These are phyloP conservation scores for Neotoxoptera formosana DNA, from an alignment of 1,140 invertebrate genomes.

Conservation along the genomic window DNA sequence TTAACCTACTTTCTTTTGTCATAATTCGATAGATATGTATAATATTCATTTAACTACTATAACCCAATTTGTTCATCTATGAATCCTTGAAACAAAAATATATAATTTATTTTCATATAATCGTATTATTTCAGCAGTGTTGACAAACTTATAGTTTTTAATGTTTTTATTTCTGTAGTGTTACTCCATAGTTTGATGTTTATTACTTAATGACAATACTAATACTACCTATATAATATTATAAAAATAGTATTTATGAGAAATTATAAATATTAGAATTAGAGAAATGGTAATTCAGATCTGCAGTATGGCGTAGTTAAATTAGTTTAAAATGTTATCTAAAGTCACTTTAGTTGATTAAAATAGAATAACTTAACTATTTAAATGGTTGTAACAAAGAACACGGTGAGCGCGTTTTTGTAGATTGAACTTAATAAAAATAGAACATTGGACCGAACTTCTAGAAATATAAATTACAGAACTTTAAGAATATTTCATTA, in stretches of 20 bases:
- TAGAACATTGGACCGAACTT: neutral
- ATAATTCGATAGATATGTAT: neutral
- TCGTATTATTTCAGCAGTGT: neutral
- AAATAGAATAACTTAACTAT: neutral
- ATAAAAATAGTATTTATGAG: neutral
- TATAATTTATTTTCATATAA: neutral
- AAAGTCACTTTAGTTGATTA: neutral
- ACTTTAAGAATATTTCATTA: neutral
- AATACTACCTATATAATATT: neutral
- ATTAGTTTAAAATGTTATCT: neutral
- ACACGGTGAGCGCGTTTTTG: neutral
- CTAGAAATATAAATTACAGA: neutral
- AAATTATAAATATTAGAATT: neutral
- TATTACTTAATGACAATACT: neutral
- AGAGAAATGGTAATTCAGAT: neutral
- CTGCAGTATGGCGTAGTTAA: neutral
- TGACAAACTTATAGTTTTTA: neutral
- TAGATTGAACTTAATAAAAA: neutral
- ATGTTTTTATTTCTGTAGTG: neutral
- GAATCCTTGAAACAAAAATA: neutral
- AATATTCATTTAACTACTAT: slow-evolving; percentile 20
- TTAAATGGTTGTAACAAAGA: neutral
- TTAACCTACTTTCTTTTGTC: slow-evolving; percentile 9
- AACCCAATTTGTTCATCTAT: neutral
- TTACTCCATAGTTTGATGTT: neutral